Evolutionary conservation across 2,113 vertebrate genomes (phyloP).

Genomic region (Lampris incognitus): DNA sequence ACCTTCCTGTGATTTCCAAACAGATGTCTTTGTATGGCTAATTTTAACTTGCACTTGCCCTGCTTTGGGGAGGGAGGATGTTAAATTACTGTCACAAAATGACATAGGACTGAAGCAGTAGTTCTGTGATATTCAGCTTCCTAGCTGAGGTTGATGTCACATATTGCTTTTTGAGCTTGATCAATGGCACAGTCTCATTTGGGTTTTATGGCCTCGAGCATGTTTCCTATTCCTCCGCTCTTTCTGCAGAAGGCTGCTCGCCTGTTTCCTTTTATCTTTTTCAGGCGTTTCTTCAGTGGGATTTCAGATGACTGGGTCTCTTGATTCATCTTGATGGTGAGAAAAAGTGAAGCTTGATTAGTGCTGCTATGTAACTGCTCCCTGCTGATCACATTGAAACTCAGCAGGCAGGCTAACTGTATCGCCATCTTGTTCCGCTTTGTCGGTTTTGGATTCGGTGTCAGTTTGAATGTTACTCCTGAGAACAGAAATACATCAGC

Average conservation of each 20-base stretch:
- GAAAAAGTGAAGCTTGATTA: constrained; percentile 64
- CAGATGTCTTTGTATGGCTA: too few relatives aligned
- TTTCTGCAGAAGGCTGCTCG: constrained; percentile 10
- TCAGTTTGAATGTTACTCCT: background rate
- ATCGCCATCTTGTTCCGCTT: constrained; percentile 43
- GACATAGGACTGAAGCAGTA: background rate
- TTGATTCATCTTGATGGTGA: constrained; percentile 65
- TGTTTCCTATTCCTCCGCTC: constrained; percentile 26
- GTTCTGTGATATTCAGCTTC: background rate
- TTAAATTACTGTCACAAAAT: background rate
- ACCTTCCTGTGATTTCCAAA: too few relatives aligned
- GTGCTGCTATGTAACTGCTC: constrained; percentile 57
- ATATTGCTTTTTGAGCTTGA: constrained; percentile 7
- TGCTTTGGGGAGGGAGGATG: background rate
- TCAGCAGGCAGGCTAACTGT: constrained; percentile 47
- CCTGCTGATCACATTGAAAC: constrained; percentile 69
- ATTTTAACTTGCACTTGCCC: constrained; percentile 19
- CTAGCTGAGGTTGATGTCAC: constrained; percentile 7
- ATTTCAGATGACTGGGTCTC: constrained; percentile 56
- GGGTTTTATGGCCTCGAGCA: background rate
- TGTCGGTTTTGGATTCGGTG: constrained; percentile 12
- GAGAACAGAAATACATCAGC: constrained; percentile 16
- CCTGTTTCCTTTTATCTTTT: constrained; percentile 55
- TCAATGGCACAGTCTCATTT: constrained; percentile 18
- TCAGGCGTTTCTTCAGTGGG: constrained; percentile 33